Conservation (phyloP, 2,113 vertebrate genomes). For the Chionis minor region DNA sequence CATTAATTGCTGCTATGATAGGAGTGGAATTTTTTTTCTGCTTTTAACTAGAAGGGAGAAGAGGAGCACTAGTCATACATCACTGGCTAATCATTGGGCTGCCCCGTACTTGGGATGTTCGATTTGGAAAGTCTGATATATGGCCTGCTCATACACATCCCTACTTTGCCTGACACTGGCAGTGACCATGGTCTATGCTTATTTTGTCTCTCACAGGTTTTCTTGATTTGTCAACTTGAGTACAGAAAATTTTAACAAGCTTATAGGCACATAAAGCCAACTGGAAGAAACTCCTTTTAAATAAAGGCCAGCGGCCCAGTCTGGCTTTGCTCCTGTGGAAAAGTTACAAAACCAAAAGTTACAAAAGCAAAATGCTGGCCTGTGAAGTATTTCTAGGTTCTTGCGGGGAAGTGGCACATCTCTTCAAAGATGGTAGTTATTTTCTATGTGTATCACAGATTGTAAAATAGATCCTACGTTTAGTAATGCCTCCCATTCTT, state of each 20-base stretch:
- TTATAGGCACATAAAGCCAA: not conserved
- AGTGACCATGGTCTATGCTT: not conserved
- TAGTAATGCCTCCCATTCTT: not conserved
- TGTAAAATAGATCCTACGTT: fast-evolving
- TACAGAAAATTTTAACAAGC: not conserved
- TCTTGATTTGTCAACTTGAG: not conserved
- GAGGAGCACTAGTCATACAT: not conserved
- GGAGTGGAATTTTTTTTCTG: not conserved
- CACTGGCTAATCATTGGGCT: not conserved
- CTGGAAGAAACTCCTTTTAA: not conserved
- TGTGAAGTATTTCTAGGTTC: not conserved
- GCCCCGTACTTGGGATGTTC: not conserved
- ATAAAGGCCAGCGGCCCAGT: not conserved
- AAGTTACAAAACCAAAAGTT: not conserved
- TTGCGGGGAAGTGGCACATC: not conserved
- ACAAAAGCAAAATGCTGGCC: not conserved
- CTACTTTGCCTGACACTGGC: not conserved
- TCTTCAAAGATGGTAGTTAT: not conserved
- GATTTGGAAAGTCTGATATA: not conserved
- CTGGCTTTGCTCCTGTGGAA: not conserved
- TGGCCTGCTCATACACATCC: not conserved
- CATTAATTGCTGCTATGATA: not conserved
- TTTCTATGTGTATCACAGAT: not conserved
- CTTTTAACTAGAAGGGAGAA: not conserved
- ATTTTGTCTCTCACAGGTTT: not conserved